Evolutionary conservation across 2,888 invertebrate species (phyloP).

Genomic region (Philhelius pedissequus): DNA sequence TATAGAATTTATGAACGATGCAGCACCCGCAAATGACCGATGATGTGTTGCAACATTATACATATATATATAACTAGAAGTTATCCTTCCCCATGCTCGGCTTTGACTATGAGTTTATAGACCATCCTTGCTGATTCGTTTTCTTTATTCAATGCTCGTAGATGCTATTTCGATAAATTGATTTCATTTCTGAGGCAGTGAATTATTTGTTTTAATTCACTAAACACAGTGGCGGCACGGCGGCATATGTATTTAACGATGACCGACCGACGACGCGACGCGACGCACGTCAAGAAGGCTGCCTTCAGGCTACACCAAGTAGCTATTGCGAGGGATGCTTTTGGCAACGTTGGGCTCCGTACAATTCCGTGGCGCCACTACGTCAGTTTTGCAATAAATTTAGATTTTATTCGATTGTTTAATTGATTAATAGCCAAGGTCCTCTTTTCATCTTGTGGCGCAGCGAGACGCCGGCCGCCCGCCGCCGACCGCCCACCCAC

Average conservation of each 20-base stretch:
- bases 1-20: constrained; percentile 43
- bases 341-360: constrained; percentile 25
- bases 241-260: not conserved
- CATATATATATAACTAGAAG: constrained; percentile 10
- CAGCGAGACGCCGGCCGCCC: constrained; percentile 30
- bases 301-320: constrained; percentile 9
- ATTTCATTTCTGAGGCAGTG: constrained; percentile 41
- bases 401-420: constrained; percentile 50
- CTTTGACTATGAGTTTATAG: constrained; percentile 49
- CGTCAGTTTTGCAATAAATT: constrained; percentile 63
- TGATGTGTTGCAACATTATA: constrained; percentile 22
- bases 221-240: not conserved
- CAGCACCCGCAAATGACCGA: constrained; percentile 53
- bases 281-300: constrained; percentile 27
- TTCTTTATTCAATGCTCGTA: constrained; percentile 7
- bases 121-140: constrained; percentile 16
- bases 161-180: constrained; percentile 54
- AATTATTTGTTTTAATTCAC: constrained; percentile 46
- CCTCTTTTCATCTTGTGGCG: constrained; percentile 11
- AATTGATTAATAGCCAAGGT: constrained; percentile 65
- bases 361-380: constrained; percentile 27
- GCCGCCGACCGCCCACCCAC: constrained; percentile 15
- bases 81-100: not conserved
- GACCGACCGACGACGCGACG: too few relatives aligned
- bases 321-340: not conserved